Evolutionary conservation across 2,797 vertebrate genomes (phyloP).

Genomic region (Cyprinella venusta): DNA sequence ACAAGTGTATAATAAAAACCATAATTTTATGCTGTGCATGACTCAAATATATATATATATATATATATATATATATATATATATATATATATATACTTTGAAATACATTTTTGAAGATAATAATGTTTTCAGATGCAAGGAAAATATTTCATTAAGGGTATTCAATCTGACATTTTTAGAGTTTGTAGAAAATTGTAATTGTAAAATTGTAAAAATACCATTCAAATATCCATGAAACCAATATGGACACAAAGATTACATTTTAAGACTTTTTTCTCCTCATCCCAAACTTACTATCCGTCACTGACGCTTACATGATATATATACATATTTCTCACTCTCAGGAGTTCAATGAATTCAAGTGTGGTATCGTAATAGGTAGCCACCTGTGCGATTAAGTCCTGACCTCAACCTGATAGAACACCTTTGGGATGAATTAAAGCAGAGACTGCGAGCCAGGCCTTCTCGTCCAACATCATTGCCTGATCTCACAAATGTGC

Average conservation of each 20-base stretch:
- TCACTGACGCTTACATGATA: too few relatives aligned
- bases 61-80: too few relatives aligned
- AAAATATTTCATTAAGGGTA: not conserved
- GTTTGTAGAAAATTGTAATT: not conserved
- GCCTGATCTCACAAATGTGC: too few relatives aligned
- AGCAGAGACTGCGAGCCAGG: too few relatives aligned
- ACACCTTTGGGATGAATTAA: too few relatives aligned
- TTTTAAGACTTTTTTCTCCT: not conserved
- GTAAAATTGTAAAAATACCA: not conserved
- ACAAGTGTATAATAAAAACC: not conserved
- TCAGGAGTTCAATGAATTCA: too few relatives aligned
- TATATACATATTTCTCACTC: too few relatives aligned
- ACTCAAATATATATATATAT: not conserved
- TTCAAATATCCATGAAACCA: not conserved
- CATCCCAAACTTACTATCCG: too few relatives aligned
- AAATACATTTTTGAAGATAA: constrained; percentile 7
- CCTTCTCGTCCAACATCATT: too few relatives aligned
- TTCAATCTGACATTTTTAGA: not conserved
- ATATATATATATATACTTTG: not conserved
- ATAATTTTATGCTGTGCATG: not conserved
- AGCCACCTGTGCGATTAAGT: too few relatives aligned
- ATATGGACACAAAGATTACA: not conserved
- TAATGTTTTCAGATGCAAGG: not conserved
- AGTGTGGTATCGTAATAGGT: too few relatives aligned
- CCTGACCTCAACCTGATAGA: too few relatives aligned